phyloP scores from a whole-genome alignment of 2,113 vertebrate genomes.

The Paedocypris sp. region DNA sequence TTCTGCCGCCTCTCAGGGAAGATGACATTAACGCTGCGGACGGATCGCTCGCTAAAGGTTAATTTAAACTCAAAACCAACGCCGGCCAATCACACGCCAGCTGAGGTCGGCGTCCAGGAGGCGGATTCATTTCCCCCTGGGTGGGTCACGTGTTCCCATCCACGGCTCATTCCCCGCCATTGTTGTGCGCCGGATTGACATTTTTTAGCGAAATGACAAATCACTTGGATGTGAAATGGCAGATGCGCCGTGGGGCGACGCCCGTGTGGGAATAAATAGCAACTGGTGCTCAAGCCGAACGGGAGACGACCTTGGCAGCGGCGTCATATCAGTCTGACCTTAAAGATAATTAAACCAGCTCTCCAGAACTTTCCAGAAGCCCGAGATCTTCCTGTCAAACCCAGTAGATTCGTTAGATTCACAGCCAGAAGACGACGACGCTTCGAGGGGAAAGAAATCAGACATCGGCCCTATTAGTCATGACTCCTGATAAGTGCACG shows the following conservation, averaged over 20 bases:
- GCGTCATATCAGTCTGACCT: too few relatives aligned
- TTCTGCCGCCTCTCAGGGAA: neutral
- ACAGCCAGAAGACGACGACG: too few relatives aligned
- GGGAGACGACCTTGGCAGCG: neutral
- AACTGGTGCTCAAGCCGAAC: neutral
- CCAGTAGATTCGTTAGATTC: too few relatives aligned
- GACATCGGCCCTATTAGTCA: too few relatives aligned
- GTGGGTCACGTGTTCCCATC: neutral
- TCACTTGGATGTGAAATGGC: constrained; percentile 15
- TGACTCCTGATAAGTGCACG: too few relatives aligned
- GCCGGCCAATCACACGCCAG: neutral
- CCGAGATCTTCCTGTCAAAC: too few relatives aligned
- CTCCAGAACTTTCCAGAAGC: too few relatives aligned
- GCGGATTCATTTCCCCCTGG: too few relatives aligned
- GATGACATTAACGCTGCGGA: constrained; percentile 8
- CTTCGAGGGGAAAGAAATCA: too few relatives aligned
- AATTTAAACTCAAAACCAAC: constrained; percentile 1
- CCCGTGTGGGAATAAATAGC: neutral
- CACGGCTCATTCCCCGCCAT: neutral
- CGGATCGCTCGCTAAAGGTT: constrained; percentile 5
- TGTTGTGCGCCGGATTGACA: neutral
- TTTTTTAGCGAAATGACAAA: neutral
- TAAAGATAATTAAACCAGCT: too few relatives aligned
- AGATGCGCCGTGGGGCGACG: neutral
- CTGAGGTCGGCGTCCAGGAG: constrained; percentile 1